Evolutionary conservation across 2,888 invertebrate species (phyloP), one percentile per base, ranked within the genome.

Genomic region (Diarsia mendica): DNA sequence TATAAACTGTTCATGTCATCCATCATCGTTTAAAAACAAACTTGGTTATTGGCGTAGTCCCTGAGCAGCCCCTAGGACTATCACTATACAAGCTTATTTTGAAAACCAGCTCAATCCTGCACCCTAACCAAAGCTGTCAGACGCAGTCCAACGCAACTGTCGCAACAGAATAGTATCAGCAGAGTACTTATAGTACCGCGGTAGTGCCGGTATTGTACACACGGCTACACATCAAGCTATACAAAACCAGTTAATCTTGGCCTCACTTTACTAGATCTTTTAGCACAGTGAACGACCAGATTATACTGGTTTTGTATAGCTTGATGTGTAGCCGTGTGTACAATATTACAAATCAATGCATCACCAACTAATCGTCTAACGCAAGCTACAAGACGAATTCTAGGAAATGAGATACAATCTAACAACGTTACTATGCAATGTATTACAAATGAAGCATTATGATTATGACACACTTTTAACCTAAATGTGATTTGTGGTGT

Each of bases 331-430:
- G n/a, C n/a, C n/a, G n/a, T n/a, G n/a, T n/a, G n/a, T n/a, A 15
- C 15, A 75, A 51, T 46, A 51, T 60, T 3, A 53, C 39, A 48
- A 49, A 67, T 72, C 39, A 65, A 77, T 66, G 13, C 46, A 66
- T 53, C 48, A 78, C 6, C 55, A 0, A 28, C 3, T 68, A 49
- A 58, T 58, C 63, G 44, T 1, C 49, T 11, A 66, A 28, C 48
- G 61, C 60, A 64, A 58, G 61, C n/a, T 51, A 20, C 6, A 60
- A 55, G 58, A 71, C 18, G 55, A 67, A 80, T 80, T 80, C 80
- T 23, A 71, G 80, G 80, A 80, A 71, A 80, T 80, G 63, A 80
- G 67, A 61, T 76, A 67, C 33, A 33, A 61, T 53, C 58, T 53
- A 23, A 44, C 39, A 61, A 63, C 28, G 61, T 51, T 51, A 53